These are phyloP conservation scores for Ashinkailepas kermadecensis DNA, from an alignment of 2,888 invertebrate genomes.

Conservation along the genomic window DNA sequence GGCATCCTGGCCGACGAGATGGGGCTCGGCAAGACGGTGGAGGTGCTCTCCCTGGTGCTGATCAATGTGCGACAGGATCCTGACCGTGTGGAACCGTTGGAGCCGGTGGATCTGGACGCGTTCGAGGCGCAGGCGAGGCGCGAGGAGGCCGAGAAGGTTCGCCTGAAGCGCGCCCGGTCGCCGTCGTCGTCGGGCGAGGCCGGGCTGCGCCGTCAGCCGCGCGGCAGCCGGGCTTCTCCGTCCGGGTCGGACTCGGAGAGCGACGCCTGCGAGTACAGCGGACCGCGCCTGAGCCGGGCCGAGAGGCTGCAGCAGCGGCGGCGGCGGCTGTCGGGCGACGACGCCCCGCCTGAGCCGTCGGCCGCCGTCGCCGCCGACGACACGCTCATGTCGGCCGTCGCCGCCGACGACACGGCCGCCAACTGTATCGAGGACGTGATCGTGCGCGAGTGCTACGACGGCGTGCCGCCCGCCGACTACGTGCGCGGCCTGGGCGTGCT, in stretches of 20 bases:
- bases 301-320: not conserved
- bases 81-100: slow-evolving; percentile 26
- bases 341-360: not conserved
- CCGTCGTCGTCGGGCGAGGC: too few species aligned
- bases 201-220: too few species aligned
- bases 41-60: slow-evolving; percentile 59
- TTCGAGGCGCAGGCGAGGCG: slow-evolving; percentile 25
- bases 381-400: too few species aligned
- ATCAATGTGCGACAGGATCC: slow-evolving; percentile 44
- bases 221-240: too few species aligned
- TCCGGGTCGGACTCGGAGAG: not conserved
- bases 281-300: not conserved
- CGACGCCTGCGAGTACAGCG: not conserved
- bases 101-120: slow-evolving; percentile 25
- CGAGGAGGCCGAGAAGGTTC: not conserved
- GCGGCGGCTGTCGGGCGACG: not conserved
- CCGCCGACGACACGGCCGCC: not conserved
- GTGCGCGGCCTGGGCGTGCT: not conserved
- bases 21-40: slow-evolving; percentile 74
- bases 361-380: not conserved
- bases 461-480: not conserved
- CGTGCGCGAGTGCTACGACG: slow-evolving; percentile 7
- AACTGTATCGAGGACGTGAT: slow-evolving; percentile 4
- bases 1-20: slow-evolving; percentile 73
- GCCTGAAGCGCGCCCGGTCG: too few species aligned